Evolutionary conservation across 2,113 vertebrate genomes (phyloP).

Genomic region (Prionailurus bengalensis): DNA sequence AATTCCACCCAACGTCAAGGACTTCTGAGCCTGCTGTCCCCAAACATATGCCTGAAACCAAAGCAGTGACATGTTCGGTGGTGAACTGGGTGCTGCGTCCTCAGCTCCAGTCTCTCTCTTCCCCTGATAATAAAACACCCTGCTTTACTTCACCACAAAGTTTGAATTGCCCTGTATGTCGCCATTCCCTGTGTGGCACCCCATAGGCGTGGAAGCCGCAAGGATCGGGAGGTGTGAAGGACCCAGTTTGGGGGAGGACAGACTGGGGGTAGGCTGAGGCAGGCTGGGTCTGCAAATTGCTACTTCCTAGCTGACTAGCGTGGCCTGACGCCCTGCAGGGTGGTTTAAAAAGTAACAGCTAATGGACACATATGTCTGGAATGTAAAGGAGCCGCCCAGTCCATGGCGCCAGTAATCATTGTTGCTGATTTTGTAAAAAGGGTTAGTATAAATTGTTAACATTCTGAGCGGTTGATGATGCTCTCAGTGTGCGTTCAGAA

Average conservation of each 20-base stretch:
- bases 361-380: not conserved
- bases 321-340: not conserved
- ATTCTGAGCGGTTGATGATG: not conserved
- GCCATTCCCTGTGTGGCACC: not conserved
- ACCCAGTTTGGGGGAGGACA: not conserved
- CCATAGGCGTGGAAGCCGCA: not conserved
- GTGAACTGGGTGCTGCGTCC: not conserved
- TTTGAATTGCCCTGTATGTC: not conserved
- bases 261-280: not conserved
- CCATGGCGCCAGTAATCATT: not conserved
- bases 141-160: not conserved
- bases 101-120: not conserved
- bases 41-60: not conserved
- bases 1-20: not conserved
- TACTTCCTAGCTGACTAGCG: not conserved
- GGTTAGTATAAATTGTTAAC: not conserved
- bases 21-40: not conserved
- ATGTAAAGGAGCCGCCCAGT: not conserved
- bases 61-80: not conserved
- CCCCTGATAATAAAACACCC: not conserved
- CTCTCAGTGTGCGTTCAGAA: not conserved
- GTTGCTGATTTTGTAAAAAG: not conserved
- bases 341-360: slow-evolving; percentile 1
- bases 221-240: not conserved
- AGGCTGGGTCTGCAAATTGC: not conserved